phyloP scores from a whole-genome alignment of 2,888 invertebrate genomes.

The Melolontha melolontha region DNA sequence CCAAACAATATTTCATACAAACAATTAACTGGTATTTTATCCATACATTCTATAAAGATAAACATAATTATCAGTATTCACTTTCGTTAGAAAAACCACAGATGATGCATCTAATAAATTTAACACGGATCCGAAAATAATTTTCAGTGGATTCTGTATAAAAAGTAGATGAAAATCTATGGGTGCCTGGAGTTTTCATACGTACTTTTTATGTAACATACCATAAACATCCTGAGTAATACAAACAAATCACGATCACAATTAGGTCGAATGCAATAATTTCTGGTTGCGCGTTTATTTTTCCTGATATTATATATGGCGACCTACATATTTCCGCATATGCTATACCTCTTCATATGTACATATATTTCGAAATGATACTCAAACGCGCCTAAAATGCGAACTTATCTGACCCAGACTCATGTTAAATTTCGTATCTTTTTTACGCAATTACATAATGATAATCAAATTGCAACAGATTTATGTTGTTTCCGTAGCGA shows the following conservation, averaged over 20 bases:
- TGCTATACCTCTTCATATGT: too few species aligned
- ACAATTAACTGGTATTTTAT: too few species aligned
- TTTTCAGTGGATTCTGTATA: too few species aligned
- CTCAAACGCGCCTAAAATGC: conserved; percentile 2
- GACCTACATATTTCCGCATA: conserved; percentile 12
- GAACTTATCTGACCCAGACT: conserved; percentile 21
- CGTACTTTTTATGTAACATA: too few species aligned
- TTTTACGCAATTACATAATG: conserved; percentile 13
- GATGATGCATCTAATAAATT: too few species aligned
- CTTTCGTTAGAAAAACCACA: too few species aligned
- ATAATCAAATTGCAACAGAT: conserved; percentile 21
- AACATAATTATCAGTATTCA: too few species aligned
- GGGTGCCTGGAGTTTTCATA: too few species aligned
- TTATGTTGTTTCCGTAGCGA: conserved; percentile 19
- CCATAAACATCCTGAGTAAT: background rate
- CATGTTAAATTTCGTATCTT: conserved; percentile 1
- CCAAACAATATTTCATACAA: too few species aligned
- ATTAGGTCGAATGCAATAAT: conserved; percentile 10
- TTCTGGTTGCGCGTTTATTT: conserved; percentile 16
- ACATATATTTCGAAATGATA: conserved; percentile 1
- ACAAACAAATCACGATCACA: conserved; percentile 1
- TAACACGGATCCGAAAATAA: too few species aligned
- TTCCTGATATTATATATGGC: conserved; percentile 2
- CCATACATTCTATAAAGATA: too few species aligned
- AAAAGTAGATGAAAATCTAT: too few species aligned